Percentiles rank a stretch among this genome's conserved stretches.
phyloP scores from a whole-genome alignment of 1,140 invertebrate species.

The Drosophila kanapiae region DNA sequence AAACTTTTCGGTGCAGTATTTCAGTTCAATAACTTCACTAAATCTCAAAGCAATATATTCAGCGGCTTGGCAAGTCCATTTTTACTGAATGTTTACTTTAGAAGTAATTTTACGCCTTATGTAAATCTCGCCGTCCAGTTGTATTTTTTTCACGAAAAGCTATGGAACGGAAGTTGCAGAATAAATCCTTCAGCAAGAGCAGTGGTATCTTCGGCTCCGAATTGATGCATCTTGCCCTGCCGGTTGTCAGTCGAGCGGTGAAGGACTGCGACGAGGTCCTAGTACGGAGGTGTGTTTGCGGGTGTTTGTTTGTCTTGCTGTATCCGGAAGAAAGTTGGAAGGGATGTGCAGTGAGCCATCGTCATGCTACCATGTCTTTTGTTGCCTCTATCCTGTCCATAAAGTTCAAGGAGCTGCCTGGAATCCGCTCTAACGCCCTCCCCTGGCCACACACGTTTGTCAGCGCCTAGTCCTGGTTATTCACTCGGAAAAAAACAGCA shows the following conservation, averaged over 20 bases:
- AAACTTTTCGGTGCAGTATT: not conserved
- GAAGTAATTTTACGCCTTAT: not conserved
- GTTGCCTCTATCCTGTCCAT: constrained; percentile 41
- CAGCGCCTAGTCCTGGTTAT: constrained; percentile 3
- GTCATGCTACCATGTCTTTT: constrained; percentile 39
- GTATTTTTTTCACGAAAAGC: too few species aligned
- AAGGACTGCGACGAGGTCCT: constrained; percentile 35
- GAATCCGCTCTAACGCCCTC: constrained; percentile 6
- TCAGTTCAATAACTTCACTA: not conserved
- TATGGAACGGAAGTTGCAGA: too few species aligned
- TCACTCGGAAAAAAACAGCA: not conserved
- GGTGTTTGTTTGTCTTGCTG: constrained; percentile 25
- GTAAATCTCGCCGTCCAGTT: not conserved
- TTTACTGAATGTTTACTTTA: not conserved
- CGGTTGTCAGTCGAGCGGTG: constrained; percentile 38
- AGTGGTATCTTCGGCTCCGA: not conserved
- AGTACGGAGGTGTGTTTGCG: constrained; percentile 11
- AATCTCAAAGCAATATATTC: not conserved
- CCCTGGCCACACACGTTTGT: constrained; percentile 21
- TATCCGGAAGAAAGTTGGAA: constrained; percentile 1
- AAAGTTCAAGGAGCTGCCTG: constrained; percentile 64
- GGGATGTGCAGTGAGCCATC: constrained; percentile 51
- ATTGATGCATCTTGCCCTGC: constrained; percentile 31
- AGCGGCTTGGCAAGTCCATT: not conserved
- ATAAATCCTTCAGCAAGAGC: not conserved